Evolutionary conservation across 2,797 vertebrate species (phyloP).

Genomic region (Carapus acus): DNA sequence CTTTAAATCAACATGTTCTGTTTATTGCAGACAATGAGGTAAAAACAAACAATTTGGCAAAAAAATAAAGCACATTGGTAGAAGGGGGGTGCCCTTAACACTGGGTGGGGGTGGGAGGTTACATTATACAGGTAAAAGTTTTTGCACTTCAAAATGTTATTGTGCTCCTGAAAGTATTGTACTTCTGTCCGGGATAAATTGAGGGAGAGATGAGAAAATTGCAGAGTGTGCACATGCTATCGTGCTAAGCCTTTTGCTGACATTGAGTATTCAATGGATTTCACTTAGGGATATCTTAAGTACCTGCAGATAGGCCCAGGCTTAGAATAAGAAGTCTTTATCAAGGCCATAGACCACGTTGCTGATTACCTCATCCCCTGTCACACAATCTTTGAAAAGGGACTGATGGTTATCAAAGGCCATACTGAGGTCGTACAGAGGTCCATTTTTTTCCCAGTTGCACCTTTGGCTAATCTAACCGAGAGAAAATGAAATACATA

Average conservation of each 20-base stretch:
- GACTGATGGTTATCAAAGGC: background rate
- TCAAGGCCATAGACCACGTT: constrained; percentile 32
- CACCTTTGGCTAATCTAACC: background rate
- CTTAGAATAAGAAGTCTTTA: constrained; percentile 33
- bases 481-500: background rate
- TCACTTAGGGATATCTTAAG: constrained; percentile 33
- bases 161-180: too few species aligned
- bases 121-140: too few species aligned
- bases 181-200: too few species aligned
- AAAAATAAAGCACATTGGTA: too few species aligned
- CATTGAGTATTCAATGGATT: constrained; percentile 46
- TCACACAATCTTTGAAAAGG: constrained; percentile 23
- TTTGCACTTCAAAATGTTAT: too few species aligned
- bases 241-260: constrained; percentile 47
- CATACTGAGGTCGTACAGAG: constrained; percentile 22
- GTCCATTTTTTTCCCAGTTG: background rate
- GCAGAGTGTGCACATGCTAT: constrained; percentile 15
- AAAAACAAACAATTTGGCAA: too few species aligned
- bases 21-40: background rate
- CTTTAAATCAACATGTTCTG: background rate
- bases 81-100: too few species aligned
- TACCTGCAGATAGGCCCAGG: constrained; percentile 29
- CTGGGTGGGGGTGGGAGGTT: too few species aligned
- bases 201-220: constrained; percentile 12
- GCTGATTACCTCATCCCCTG: constrained; percentile 8